A percentile compares a stretch with the other conserved stretches of the same genome.
phyloP scores from a whole-genome alignment of 2,113 vertebrate genomes.

The Colinus virginianus region DNA sequence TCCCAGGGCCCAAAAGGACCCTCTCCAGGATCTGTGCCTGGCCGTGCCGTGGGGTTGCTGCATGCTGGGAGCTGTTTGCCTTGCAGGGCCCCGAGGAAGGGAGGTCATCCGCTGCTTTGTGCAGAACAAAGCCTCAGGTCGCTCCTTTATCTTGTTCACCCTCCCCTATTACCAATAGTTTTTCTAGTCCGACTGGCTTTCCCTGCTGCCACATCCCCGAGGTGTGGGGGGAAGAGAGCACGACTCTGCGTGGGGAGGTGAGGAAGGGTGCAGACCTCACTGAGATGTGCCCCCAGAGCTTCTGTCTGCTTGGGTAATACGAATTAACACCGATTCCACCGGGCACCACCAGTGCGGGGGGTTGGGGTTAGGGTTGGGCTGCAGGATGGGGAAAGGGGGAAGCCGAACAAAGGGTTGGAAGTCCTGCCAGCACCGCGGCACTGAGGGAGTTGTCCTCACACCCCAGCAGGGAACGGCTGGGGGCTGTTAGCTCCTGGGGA shows the following conservation, averaged over 20 bases:
- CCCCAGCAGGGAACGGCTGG: neutral
- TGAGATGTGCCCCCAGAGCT: neutral
- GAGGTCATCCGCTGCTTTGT: neutral
- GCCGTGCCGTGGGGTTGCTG: neutral
- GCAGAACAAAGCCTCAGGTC: slow-evolving; percentile 4
- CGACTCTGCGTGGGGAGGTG: neutral
- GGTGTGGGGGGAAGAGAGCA: neutral
- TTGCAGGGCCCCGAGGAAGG: neutral
- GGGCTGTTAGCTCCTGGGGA: neutral
- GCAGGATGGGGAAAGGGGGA: neutral
- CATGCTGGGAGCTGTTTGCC: neutral
- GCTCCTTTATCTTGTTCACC: slow-evolving; percentile 43
- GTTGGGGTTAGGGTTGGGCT: neutral
- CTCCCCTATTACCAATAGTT: slow-evolving; percentile 34
- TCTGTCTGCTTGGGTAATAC: neutral
- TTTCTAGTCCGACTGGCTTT: slow-evolving; percentile 62
- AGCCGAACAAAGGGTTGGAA: neutral
- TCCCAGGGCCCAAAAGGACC: neutral
- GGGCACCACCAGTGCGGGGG: neutral
- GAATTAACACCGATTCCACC: neutral
- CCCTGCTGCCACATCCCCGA: slow-evolving; percentile 14
- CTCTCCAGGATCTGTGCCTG: neutral
- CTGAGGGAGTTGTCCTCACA: neutral
- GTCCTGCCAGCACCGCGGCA: neutral
- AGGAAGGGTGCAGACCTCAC: neutral